Evolutionary conservation across 1,140 invertebrate genomes (phyloP).

Genomic region (Drosophila paulistorum): DNA sequence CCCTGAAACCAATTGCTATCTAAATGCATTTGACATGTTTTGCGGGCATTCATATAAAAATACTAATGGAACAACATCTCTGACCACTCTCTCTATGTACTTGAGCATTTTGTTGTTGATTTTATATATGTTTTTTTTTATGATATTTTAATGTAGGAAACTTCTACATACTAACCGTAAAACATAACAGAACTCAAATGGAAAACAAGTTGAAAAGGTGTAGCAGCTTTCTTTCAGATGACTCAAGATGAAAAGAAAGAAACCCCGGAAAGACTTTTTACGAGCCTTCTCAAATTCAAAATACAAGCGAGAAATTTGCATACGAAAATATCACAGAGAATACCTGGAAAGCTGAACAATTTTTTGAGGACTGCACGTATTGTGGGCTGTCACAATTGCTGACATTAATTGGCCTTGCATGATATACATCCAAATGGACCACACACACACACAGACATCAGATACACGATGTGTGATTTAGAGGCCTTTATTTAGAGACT

Average conservation of each 20-base stretch:
- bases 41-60: slow-evolving; percentile 58
- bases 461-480: neutral
- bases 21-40: slow-evolving; percentile 76
- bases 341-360: neutral
- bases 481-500: slow-evolving; percentile 20
- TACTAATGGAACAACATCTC: slow-evolving; percentile 57
- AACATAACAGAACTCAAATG: slow-evolving; percentile 16
- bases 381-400: slow-evolving; percentile 52
- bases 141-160: slow-evolving; percentile 68
- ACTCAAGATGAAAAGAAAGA: slow-evolving; percentile 42
- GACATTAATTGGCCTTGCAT: slow-evolving; percentile 68
- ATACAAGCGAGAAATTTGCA: slow-evolving; percentile 30
- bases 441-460: slow-evolving; percentile 53
- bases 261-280: slow-evolving; percentile 9
- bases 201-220: slow-evolving; percentile 9
- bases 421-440: slow-evolving; percentile 56
- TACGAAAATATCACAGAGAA: neutral
- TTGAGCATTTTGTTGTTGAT: slow-evolving; percentile 12
- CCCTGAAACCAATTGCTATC: slow-evolving; percentile 52
- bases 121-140: slow-evolving; percentile 42
- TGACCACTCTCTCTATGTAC: slow-evolving; percentile 20
- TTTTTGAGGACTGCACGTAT: neutral
- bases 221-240: slow-evolving; percentile 26
- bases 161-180: slow-evolving; percentile 62
- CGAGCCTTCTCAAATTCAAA: neutral